Base-by-base conservation (phyloP, 2,797 vertebrate genomes). In the Typhlichthys eigenmanni region DNA sequence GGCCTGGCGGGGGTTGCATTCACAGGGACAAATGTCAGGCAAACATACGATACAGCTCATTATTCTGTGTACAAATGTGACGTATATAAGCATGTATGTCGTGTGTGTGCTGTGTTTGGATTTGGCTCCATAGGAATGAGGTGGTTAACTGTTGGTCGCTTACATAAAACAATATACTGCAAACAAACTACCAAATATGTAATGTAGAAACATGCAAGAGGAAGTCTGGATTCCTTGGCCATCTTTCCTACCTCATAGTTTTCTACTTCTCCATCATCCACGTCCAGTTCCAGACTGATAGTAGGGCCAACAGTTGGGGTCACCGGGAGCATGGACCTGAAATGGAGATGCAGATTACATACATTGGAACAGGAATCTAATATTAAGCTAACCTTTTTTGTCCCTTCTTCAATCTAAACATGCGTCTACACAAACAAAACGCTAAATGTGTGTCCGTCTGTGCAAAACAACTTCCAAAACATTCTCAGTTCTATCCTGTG, bases 261-360 rank as follows among this genome's bases (percentile, higher is more conserved):
- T 92, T 99, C 97, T 66, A 99, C 97, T 81, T 98, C 97, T 64
- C 97, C 97, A 16, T 98, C 97, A 75, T 98, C 97, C 66, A 98
- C 96, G 72, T 99, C 97, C 89, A 98, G 92, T 83, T 99, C 97
- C 70, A 98, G 93, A 85, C 95, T 96, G 89, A 98, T 96, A 72
- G 96, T 88, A 63, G 96, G 96, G 71, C 95, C 95, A 78, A 98
- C 94, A 67, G 96, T 92, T 47, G 96, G 95, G 85, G 95, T 93
- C 73, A 98, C 94, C 68, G 97, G 97, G 84, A 98, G 95, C 94
- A 98, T 95, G 55, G 97, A 99, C 85, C 96, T 98, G 77, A 1
- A 68, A 64, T 0, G 46, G 71, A 48, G 45, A n/a, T 43, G 48
- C 49, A 38, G 32, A 16, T 14, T 7, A 45, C 38, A 11, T 13